Evolutionary conservation across 1,140 invertebrate genomes (phyloP).

Genomic region (Tetramorium alpestre): DNA sequence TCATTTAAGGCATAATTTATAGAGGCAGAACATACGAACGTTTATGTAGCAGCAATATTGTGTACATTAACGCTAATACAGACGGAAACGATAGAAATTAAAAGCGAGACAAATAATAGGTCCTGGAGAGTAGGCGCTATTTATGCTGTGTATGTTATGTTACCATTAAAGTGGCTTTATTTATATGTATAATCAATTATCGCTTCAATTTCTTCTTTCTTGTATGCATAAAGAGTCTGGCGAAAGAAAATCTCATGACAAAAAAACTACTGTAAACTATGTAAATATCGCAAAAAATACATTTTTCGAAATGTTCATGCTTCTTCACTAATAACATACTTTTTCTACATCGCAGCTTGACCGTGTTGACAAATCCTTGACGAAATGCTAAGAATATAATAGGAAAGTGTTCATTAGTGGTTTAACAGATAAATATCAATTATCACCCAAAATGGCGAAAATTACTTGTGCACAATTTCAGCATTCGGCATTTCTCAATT

Average conservation of each 20-base stretch:
- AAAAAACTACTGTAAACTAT: constrained; percentile 20
- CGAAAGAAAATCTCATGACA: not conserved
- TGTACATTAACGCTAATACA: constrained; percentile 35
- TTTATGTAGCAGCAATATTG: constrained; percentile 49
- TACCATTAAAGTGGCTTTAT: constrained; percentile 80
- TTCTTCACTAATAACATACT: not conserved
- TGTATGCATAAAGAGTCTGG: not conserved
- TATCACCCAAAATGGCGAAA: not conserved
- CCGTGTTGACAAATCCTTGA: not conserved
- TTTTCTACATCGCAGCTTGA: not conserved
- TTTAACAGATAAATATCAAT: not conserved
- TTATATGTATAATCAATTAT: constrained; percentile 68
- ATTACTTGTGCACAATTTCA: not conserved
- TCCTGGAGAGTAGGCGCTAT: constrained; percentile 66
- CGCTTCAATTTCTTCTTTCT: constrained; percentile 35
- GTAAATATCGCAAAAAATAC: constrained; percentile 28
- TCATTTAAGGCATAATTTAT: constrained; percentile 38
- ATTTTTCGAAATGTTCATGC: constrained; percentile 31
- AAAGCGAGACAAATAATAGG: constrained; percentile 19
- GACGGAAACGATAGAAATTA: constrained; percentile 27
- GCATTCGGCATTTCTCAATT: not conserved
- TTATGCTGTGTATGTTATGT: constrained; percentile 76
- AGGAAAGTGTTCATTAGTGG: not conserved
- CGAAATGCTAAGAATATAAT: not conserved
- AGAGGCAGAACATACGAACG: not conserved